phyloP scores from a whole-genome alignment of 2,797 vertebrate species.

The Pygocentrus nattereri region DNA sequence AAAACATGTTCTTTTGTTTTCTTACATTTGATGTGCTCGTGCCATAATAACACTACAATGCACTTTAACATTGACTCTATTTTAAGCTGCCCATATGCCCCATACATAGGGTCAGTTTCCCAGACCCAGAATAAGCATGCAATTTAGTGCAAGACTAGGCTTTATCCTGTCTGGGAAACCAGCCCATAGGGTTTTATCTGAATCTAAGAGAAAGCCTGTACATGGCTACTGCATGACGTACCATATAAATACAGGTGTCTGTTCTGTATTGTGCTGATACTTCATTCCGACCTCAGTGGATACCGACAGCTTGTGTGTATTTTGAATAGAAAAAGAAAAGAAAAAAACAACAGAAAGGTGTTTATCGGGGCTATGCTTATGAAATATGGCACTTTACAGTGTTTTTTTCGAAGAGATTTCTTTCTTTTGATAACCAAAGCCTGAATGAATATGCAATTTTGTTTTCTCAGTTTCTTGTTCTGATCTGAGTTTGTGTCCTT shows the following conservation, averaged over 20 bases:
- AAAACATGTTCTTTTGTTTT: slow-evolving; percentile 51
- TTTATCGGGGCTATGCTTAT: slow-evolving; percentile 32
- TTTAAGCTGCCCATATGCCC: slow-evolving; percentile 33
- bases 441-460: slow-evolving; percentile 57
- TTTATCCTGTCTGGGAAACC: too few species aligned
- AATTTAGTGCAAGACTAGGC: too few species aligned
- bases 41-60: slow-evolving; percentile 63
- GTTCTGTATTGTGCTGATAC: slow-evolving; percentile 51
- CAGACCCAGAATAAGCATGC: too few species aligned
- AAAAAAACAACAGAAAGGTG: background rate
- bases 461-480: slow-evolving; percentile 40
- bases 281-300: slow-evolving; percentile 47
- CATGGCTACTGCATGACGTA: slow-evolving; percentile 43
- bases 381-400: slow-evolving; percentile 63
- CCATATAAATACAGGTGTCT: slow-evolving; percentile 49
- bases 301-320: slow-evolving; percentile 37
- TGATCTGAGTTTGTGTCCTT: slow-evolving; percentile 35
- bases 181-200: slow-evolving; percentile 17
- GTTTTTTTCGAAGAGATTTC: slow-evolving; percentile 44
- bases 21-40: slow-evolving; percentile 54
- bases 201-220: slow-evolving; percentile 26
- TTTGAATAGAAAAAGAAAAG: slow-evolving; percentile 33
- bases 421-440: slow-evolving; percentile 63
- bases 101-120: slow-evolving; percentile 18
- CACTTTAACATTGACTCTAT: slow-evolving; percentile 64